Base-by-base conservation (phyloP, 2,888 invertebrate species). In the Julus scanicus region DNA sequence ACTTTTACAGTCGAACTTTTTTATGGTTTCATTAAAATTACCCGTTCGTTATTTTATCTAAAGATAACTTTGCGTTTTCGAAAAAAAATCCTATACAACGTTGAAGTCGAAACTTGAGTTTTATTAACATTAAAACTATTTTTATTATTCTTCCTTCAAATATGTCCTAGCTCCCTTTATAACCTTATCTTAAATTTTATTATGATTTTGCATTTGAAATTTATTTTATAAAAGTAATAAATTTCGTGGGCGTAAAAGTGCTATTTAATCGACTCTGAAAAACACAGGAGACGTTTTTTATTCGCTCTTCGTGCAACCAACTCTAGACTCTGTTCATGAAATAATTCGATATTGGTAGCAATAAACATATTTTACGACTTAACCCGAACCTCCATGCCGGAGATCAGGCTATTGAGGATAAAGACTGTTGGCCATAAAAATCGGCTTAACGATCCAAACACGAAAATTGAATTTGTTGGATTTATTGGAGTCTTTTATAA, bases 391-490 rank as follows among this genome's bases (percentile, higher is more conserved):
- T 57, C 15, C 48, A 57, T 11, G 57, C 17, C 57, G 15, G 15
- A 11, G 57, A 15, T 57, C 11, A 17, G 57, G 15, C 57, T 17
- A 57, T 57, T 57, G 57, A 11, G 15, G 57, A 57, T 57, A 57
- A 57, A 15, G 57, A 15, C 57, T 57, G 57, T 4, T 11, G 4
- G 57, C 57, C 57, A 57, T 57, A 57, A 57, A 57, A 11, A 11
- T 15, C 57, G 57, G 57, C 57, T 57, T 57, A 57, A 57, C 57
- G 57, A 4, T 57, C 57, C 57, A 57, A 57, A 57, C 57, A 57
- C 57, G 57, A 57, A 57, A 57, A 15, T 57, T 57, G 57, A 57
- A 57, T 57, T 57, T 57, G 57, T 57, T 57, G 57, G 57, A 57
- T 57, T 57, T 57, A 57, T 57, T 57, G 57, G 57, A 11, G 57